Base-by-base conservation (phyloP, 1,140 invertebrate genomes). In the Lepidurus couesii region DNA sequence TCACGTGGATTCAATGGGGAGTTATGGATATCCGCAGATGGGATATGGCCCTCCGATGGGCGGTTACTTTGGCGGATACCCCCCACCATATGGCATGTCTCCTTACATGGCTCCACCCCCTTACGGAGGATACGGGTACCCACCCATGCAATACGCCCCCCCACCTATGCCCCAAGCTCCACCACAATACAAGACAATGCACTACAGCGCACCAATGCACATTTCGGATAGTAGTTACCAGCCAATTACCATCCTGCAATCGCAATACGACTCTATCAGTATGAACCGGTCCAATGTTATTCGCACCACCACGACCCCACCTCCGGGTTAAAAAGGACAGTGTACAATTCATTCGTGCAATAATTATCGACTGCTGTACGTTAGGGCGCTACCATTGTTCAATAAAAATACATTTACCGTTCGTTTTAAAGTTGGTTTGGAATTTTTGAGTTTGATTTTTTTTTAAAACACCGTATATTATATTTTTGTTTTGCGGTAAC, bases 181-280 rank as follows among this genome's bases (percentile, higher is more conserved):
- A 16, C 53, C 53, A 11, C 8, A 13, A 7, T 65, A 65, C 13
- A 65, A 13, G 9, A 65, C 53, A 5, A 65, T n/a, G 16, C n/a
- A 65, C 0, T 21, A 65, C n/a, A 65, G 21, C 53, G 8, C 53
- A 1, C 53, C 53, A 13, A 65, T 65, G 53, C 16, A 7, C 8
- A 13, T 65, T n/a, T n/a, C 53, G 2, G 16, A 65, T 13, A 21
- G 16, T 1, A 13, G 16, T 65, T 65, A 65, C 53, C 53, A 65
- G 53, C 53, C 53, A 21, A 65, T 65, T 65, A 65, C 53, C 53
- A 65, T 65, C 13, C 53, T 65, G 6, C 53, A 65, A 21, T 65
- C 53, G 5, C 53, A 65, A 16, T 65, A 13, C 13, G 53, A 65
- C 53, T n/a, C 16, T 21, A 21, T 65, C 13, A 21, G 16, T n/a